These are phyloP conservation scores for Alectoris magna DNA, from an alignment of 2,797 vertebrate species.

Conservation along the genomic window DNA sequence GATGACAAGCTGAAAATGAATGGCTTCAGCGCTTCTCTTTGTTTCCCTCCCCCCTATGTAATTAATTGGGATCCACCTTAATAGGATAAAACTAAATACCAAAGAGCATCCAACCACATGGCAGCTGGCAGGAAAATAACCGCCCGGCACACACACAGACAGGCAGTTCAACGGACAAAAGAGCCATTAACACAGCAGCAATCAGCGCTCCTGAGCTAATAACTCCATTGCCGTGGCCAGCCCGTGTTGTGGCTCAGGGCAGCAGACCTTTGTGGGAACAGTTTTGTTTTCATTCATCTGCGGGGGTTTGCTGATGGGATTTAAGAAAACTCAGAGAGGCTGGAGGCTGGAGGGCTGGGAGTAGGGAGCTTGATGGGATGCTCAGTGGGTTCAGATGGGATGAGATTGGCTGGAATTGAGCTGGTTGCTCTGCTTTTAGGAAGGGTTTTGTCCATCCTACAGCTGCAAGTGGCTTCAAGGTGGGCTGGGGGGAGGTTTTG, in stretches of 20 bases:
- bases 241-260: not conserved
- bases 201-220: constrained; percentile 11
- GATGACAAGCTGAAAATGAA: constrained; percentile 45
- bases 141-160: not conserved
- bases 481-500: too few relatives aligned
- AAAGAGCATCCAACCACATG: constrained; percentile 49
- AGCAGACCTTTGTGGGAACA: fast-evolving
- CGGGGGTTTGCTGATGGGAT: not conserved
- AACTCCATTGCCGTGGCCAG: not conserved
- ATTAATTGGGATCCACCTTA: constrained; percentile 74
- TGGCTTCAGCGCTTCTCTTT: not conserved
- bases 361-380: too few relatives aligned
- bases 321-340: not conserved
- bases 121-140: constrained; percentile 51
- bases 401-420: not conserved
- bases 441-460: not conserved
- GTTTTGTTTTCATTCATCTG: not conserved
- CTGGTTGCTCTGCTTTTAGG: not conserved
- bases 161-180: not conserved
- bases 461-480: not conserved
- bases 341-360: not conserved
- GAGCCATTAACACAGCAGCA: not conserved
- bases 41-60: constrained; percentile 38
- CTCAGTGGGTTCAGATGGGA: too few relatives aligned
- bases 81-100: constrained; percentile 64